Evolutionary conservation across 2,888 invertebrate genomes (phyloP).

Genomic region (Chymomyza procnemis): DNA sequence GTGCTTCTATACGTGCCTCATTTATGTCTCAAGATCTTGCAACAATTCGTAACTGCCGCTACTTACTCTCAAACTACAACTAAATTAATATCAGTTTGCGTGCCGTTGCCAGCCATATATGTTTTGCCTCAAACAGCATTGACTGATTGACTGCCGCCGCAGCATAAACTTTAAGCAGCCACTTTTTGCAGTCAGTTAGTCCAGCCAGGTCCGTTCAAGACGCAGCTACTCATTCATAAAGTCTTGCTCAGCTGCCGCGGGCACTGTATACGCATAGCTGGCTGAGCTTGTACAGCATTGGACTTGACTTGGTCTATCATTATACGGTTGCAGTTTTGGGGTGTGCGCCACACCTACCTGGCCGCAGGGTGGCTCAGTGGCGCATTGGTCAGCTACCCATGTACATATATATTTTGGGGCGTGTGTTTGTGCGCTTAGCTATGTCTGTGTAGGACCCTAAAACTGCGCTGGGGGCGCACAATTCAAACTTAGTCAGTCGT

Average conservation of each 20-base stretch:
- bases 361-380: slow-evolving; percentile 12
- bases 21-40: no score
- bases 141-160: slow-evolving; percentile 60
- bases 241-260: not conserved
- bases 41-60: no score
- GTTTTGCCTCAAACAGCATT: slow-evolving; percentile 49
- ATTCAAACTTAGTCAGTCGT: slow-evolving; percentile 58
- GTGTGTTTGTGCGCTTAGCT: not conserved
- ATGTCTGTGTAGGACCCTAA: not conserved
- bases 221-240: not conserved
- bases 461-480: slow-evolving; percentile 7
- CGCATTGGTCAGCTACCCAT: slow-evolving; percentile 33
- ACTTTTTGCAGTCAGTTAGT: not conserved
- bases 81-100: slow-evolving; percentile 1
- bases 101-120: not conserved
- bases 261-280: not conserved
- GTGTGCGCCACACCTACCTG: slow-evolving; percentile 54
- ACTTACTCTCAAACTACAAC: not conserved
- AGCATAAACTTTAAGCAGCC: not conserved
- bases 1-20: no score
- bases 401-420: not conserved
- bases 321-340: slow-evolving; percentile 78
- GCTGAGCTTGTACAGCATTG: not conserved
- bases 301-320: slow-evolving; percentile 65
- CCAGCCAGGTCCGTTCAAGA: not conserved